Percentiles rank a stretch among this genome's conserved stretches.
Conservation (phyloP, 2,797 vertebrate genomes). For the Hafferia zeledoni region DNA sequence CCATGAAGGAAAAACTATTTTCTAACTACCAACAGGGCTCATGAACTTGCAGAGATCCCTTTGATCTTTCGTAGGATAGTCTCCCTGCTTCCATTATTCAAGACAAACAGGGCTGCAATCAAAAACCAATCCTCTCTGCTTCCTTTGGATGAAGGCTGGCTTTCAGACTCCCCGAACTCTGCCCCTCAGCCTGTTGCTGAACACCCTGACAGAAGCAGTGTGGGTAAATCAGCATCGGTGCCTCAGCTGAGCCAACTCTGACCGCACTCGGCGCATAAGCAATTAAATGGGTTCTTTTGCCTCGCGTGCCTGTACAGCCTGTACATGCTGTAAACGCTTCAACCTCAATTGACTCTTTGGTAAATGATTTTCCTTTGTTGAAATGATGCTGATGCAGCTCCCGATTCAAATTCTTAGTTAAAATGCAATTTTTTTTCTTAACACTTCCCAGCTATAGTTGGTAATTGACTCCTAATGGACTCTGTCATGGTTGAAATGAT, state of each 20-base stretch:
- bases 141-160: background rate
- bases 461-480: conserved; percentile 78
- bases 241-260: conserved; percentile 3
- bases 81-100: background rate
- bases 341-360: conserved; percentile 77
- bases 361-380: conserved; percentile 77
- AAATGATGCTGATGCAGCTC: conserved; percentile 74
- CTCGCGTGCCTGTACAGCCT: conserved; percentile 48
- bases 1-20: background rate
- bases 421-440: conserved; percentile 72
- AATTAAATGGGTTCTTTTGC: conserved; percentile 67
- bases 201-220: background rate
- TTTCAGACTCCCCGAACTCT: background rate
- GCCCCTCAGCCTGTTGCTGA: conserved; percentile 11
- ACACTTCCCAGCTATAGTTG: conserved; percentile 58
- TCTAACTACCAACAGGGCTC: background rate
- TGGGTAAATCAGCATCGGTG: background rate
- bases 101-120: background rate
- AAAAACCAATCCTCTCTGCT: background rate
- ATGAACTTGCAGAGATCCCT: background rate
- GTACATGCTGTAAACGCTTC: conserved; percentile 70
- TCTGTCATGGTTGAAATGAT: conserved; percentile 72
- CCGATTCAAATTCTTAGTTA: conserved; percentile 74
- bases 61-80: background rate
- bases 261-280: conserved; percentile 23